A percentile compares a stretch with the other conserved stretches of the same genome.
Evolutionary conservation across 2,797 vertebrate genomes (phyloP).

Genomic region (Cyclura pinguis): DNA sequence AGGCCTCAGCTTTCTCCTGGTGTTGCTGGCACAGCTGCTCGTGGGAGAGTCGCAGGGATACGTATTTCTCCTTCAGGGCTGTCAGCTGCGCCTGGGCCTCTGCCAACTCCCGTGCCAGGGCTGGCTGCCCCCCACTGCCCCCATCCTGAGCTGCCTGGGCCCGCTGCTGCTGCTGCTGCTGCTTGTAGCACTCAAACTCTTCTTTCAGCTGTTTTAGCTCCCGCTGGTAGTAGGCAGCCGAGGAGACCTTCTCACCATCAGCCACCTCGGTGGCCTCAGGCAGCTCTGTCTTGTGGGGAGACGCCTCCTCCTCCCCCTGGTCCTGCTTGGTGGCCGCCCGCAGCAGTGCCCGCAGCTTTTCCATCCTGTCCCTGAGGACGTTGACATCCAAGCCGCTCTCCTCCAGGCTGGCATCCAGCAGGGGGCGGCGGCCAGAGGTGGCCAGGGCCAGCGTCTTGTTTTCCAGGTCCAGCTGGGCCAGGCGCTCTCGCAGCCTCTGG

Average conservation of each 20-base stretch:
- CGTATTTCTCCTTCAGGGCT: slow-evolving; percentile 91
- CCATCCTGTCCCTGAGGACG: slow-evolving; percentile 86
- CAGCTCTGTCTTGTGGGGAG: background rate
- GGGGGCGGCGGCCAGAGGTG: slow-evolving; percentile 78
- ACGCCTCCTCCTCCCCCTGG: slow-evolving; percentile 32
- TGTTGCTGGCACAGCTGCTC: slow-evolving; percentile 83
- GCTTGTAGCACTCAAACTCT: slow-evolving; percentile 95
- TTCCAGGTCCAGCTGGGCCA: slow-evolving; percentile 91
- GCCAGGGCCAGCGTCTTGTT: slow-evolving; percentile 91
- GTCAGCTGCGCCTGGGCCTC: slow-evolving; percentile 88
- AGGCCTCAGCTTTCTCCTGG: slow-evolving; percentile 78
- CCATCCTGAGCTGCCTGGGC: slow-evolving; percentile 85
- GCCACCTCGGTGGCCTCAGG: slow-evolving; percentile 61
- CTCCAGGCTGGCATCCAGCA: slow-evolving; percentile 75
- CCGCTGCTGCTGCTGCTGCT: slow-evolving; percentile 25
- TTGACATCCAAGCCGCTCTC: slow-evolving; percentile 84
- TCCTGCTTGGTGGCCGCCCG: slow-evolving; percentile 81
- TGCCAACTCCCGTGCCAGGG: slow-evolving; percentile 88
- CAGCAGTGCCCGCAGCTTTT: slow-evolving; percentile 87
- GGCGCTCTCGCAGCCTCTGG: slow-evolving; percentile 88
- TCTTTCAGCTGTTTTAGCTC: slow-evolving; percentile 93
- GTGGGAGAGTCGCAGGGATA: slow-evolving; percentile 85
- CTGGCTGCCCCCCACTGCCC: slow-evolving; percentile 30
- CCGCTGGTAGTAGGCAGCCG: slow-evolving; percentile 83
- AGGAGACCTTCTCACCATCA: slow-evolving; percentile 79